A percentile compares a stretch with the other conserved stretches of the same genome.
These are phyloP conservation scores for Papilio glaucus DNA, from an alignment of 1,140 invertebrate genomes.

Conservation along the genomic window DNA sequence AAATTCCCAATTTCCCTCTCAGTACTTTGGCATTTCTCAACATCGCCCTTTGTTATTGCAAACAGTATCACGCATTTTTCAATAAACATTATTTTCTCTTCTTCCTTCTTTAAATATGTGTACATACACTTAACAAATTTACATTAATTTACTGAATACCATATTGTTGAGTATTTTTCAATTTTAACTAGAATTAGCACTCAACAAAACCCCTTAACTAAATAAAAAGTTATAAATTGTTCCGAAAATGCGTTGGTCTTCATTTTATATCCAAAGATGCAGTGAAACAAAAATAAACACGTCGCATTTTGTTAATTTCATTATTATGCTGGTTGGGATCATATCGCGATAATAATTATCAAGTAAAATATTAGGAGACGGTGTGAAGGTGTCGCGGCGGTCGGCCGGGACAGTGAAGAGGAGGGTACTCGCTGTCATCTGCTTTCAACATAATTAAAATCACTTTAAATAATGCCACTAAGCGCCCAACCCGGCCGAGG, in stretches of 20 bases:
- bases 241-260: neutral
- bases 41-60: no score
- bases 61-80: no score
- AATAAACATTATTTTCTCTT: no score
- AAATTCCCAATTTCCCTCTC: no score
- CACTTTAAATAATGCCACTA: conserved; percentile 80
- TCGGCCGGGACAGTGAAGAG: conserved; percentile 71
- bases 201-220: neutral
- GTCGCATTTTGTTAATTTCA: conserved; percentile 25
- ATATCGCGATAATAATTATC: conserved; percentile 51
- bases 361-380: conserved; percentile 56
- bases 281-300: conserved; percentile 13
- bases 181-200: no score
- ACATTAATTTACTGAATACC: neutral
- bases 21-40: no score
- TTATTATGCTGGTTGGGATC: conserved; percentile 4
- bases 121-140: neutral
- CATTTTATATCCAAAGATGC: conserved; percentile 8
- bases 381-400: conserved; percentile 47
- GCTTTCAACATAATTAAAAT: conserved; percentile 83
- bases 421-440: conserved; percentile 76
- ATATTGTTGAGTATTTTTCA: neutral
- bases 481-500: conserved; percentile 70
- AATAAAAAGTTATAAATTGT: neutral
- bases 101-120: neutral